Percentiles rank a stretch among this genome's conserved stretches.
Evolutionary conservation across 2,888 invertebrate species (phyloP).

Genomic region (Hanleya hanleyi): DNA sequence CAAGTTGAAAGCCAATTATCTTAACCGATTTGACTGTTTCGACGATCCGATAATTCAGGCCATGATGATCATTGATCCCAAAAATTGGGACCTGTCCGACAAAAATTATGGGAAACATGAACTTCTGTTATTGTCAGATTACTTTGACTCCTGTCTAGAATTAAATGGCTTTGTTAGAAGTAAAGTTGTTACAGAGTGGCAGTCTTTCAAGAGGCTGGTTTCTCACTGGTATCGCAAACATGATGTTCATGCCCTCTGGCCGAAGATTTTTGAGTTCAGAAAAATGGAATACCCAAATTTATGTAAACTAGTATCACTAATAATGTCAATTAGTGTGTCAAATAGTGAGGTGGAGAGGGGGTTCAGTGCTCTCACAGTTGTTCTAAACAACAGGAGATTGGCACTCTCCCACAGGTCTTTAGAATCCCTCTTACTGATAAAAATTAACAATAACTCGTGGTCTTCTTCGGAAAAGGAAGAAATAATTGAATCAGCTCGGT

Average conservation of each 20-base stretch:
- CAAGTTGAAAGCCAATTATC: background rate
- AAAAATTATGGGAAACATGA: background rate
- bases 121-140: background rate
- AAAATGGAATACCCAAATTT: slow-evolving; percentile 5
- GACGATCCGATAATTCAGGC: background rate
- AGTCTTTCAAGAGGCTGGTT: background rate
- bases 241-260: background rate
- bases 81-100: background rate
- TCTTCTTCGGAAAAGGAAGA: background rate
- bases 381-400: background rate
- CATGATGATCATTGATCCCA: background rate
- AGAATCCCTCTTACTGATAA: background rate
- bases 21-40: background rate
- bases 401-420: background rate
- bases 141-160: background rate
- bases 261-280: background rate
- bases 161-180: background rate
- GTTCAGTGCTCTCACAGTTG: slow-evolving; percentile 12
- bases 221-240: background rate
- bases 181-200: background rate
- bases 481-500: background rate
- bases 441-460: background rate
- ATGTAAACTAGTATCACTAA: background rate
- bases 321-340: background rate
- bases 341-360: slow-evolving; percentile 1